A percentile compares a stretch with the other conserved stretches of the same genome.
phyloP scores from a whole-genome alignment of 2,888 invertebrate species.

The Cryptocephalus primarius region DNA sequence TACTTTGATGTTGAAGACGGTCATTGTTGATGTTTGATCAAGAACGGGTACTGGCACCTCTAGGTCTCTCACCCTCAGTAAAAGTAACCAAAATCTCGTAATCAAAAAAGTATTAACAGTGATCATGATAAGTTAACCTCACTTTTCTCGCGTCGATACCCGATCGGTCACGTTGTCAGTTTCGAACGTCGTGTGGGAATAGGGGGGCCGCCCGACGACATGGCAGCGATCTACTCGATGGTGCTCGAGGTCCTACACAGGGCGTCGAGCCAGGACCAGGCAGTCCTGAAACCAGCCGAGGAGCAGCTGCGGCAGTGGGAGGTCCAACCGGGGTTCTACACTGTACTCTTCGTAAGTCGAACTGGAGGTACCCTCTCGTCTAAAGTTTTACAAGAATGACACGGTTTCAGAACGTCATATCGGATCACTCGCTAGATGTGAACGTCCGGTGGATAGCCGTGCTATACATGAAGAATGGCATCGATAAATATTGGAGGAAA shows the following conservation, averaged over 20 bases:
- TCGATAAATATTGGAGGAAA: constrained; percentile 85
- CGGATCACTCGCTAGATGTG: constrained; percentile 64
- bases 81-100: too few species aligned
- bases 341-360: constrained; percentile 60
- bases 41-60: too few species aligned
- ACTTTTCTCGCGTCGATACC: too few species aligned
- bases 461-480: constrained; percentile 87
- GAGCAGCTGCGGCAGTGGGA: constrained; percentile 82
- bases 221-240: constrained; percentile 36
- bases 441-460: constrained; percentile 88
- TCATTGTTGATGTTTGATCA: too few species aligned
- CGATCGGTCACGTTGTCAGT: too few species aligned
- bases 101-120: too few species aligned
- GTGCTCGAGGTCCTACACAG: constrained; percentile 68
- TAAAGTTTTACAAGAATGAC: constrained; percentile 12
- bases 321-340: constrained; percentile 79
- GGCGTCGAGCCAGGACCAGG: constrained; percentile 77
- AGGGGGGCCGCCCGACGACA: not conserved
- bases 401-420: constrained; percentile 57
- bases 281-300: constrained; percentile 78
- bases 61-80: too few species aligned
- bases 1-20: too few species aligned
- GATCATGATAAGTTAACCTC: too few species aligned
- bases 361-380: not conserved
- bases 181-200: too few species aligned